phyloP scores from a whole-genome alignment of 1,140 invertebrate species.

The Drosophila nigrodunni region DNA sequence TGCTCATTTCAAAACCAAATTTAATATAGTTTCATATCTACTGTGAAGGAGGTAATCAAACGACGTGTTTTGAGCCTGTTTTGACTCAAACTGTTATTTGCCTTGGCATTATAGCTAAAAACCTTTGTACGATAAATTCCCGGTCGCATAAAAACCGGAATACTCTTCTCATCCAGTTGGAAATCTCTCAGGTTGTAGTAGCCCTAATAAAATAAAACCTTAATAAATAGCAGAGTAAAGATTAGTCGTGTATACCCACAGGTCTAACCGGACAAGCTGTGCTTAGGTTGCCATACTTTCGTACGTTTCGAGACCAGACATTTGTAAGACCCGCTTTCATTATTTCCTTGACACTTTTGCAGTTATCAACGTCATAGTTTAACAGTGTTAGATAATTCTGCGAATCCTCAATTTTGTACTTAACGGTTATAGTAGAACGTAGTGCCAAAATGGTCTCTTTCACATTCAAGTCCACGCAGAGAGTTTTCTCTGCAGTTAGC shows the following conservation, averaged over 20 bases:
- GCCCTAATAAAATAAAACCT: conserved; percentile 31
- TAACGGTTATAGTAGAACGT: conserved; percentile 44
- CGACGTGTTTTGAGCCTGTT: conserved; percentile 39
- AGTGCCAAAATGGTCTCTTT: conserved; percentile 24
- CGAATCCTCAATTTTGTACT: conserved; percentile 29
- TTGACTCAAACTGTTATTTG: not conserved
- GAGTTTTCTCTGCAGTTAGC: conserved; percentile 23
- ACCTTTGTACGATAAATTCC: conserved; percentile 50
- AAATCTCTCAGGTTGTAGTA: conserved; percentile 54
- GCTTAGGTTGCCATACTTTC: conserved; percentile 61
- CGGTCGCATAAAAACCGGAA: conserved; percentile 54
- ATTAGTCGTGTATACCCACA: conserved; percentile 30
- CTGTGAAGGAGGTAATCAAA: conserved; percentile 37
- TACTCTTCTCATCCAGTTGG: conserved; percentile 56
- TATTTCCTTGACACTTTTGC: conserved; percentile 48
- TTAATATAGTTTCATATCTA: conserved; percentile 69
- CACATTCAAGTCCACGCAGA: conserved; percentile 49
- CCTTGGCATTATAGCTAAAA: conserved; percentile 49
- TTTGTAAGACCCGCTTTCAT: conserved; percentile 42
- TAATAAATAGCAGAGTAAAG: not conserved
- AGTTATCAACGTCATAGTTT: conserved; percentile 65
- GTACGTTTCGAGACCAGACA: conserved; percentile 59
- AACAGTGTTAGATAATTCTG: conserved; percentile 47
- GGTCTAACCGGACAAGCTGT: conserved; percentile 52
- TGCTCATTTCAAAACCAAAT: not conserved